phyloP scores from a whole-genome alignment of 2,888 invertebrate species.

The Ectemnius cavifrons region DNA sequence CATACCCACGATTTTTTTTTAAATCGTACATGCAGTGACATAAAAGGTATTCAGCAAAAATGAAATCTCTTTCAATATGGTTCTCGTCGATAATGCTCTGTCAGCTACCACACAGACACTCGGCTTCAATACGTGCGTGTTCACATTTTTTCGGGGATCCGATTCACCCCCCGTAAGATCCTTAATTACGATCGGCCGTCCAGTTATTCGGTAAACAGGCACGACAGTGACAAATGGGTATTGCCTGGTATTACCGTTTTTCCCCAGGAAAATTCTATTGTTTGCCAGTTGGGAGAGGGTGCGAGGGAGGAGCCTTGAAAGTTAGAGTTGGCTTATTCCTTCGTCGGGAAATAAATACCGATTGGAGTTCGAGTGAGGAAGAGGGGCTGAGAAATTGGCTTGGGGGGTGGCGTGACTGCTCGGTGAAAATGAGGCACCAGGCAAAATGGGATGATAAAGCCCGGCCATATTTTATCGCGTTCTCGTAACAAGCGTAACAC shows the following conservation, averaged over 20 bases:
- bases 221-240: background rate
- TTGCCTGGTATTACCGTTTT: background rate
- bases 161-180: background rate
- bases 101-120: too few species aligned
- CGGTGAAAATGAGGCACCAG: background rate
- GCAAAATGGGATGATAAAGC: conserved; percentile 20
- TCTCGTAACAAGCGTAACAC: conserved; percentile 18
- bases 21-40: too few species aligned
- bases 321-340: background rate
- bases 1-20: too few species aligned
- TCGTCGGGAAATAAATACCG: conserved; percentile 4
- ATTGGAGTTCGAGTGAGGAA: conserved; percentile 4
- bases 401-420: background rate
- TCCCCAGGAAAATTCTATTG: background rate
- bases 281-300: background rate
- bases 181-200: background rate
- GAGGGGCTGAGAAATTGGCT: conserved; percentile 14
- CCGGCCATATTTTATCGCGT: conserved; percentile 10
- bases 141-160: background rate
- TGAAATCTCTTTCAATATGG: too few species aligned
- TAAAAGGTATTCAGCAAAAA: too few species aligned
- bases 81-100: too few species aligned
- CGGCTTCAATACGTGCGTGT: too few species aligned
- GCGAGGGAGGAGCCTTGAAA: too few species aligned
- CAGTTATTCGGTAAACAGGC: conserved; percentile 2